Evolutionary conservation across 23 tunicate genomes (phyloP).

Genomic region (Oikopleura dioica): DNA sequence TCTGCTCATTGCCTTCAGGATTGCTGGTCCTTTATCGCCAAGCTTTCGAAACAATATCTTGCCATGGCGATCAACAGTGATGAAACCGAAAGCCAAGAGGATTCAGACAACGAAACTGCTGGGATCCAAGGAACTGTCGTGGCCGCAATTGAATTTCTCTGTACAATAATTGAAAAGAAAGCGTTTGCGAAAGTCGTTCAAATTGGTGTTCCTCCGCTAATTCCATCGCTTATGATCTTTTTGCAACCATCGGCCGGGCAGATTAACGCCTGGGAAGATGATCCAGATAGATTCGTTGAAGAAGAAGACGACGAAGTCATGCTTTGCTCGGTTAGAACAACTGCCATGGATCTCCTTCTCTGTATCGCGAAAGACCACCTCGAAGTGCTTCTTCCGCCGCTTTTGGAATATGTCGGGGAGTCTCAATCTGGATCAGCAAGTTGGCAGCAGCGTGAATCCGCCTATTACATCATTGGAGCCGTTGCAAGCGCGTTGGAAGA

Average conservation of each 20-base stretch:
- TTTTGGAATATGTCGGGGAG: not conserved
- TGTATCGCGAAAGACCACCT: not conserved
- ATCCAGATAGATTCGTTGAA: constrained; percentile 82
- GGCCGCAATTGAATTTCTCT: not conserved
- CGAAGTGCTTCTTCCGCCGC: not conserved
- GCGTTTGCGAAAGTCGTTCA: not conserved
- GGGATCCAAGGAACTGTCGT: constrained; percentile 10
- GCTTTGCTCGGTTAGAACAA: constrained; percentile 47
- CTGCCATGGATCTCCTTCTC: constrained; percentile 38
- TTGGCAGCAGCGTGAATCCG: constrained; percentile 1
- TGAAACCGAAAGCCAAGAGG: not conserved
- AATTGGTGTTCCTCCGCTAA: not conserved
- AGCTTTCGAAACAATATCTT: not conserved
- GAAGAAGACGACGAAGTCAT: constrained; percentile 82
- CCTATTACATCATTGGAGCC: constrained; percentile 9
- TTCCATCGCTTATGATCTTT: constrained; percentile 27
- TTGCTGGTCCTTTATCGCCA: not conserved
- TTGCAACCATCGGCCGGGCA: constrained; percentile 79
- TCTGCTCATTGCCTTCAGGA: not conserved
- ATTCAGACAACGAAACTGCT: not conserved
- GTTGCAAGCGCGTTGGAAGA: not conserved
- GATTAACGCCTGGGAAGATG: constrained; percentile 30
- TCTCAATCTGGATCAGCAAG: not conserved
- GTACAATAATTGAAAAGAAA: not conserved
- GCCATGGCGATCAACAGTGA: not conserved